These are phyloP conservation scores for Dissostichus mawsoni DNA, from an alignment of 2,113 vertebrate genomes.

Conservation along the genomic window DNA sequence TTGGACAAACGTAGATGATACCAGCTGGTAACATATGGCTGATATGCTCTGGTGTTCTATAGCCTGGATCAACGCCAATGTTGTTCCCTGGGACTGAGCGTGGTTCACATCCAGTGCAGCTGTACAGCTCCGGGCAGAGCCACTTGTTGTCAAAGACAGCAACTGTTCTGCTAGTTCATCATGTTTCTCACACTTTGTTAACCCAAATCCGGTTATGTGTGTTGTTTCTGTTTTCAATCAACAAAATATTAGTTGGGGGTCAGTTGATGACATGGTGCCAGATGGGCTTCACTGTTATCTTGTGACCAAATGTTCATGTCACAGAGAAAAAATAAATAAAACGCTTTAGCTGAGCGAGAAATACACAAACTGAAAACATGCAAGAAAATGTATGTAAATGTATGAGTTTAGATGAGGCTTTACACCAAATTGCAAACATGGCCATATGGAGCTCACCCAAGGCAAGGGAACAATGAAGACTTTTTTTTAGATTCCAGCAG, in stretches of 20 bases:
- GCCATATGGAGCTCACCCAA: not conserved
- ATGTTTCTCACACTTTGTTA: constrained; percentile 13
- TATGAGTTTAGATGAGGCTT: not conserved
- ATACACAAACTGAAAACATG: no score
- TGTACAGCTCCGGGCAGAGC: constrained; percentile 26
- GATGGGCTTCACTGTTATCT: not conserved
- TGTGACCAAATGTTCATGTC: not conserved
- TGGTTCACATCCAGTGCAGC: constrained; percentile 58
- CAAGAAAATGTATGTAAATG: no score
- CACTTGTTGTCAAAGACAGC: constrained; percentile 32
- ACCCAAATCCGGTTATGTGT: not conserved
- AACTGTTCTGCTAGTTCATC: constrained; percentile 39
- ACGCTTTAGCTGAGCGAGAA: no score
- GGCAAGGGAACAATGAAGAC: not conserved
- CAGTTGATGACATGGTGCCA: not conserved
- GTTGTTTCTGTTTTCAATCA: not conserved
- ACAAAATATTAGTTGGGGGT: not conserved
- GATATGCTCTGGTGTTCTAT: constrained; percentile 42
- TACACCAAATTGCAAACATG: not conserved
- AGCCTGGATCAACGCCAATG: constrained; percentile 50
- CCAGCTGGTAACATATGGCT: constrained; percentile 49
- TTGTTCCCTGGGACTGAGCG: constrained; percentile 52
- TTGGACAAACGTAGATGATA: constrained; percentile 41
- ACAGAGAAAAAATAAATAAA: not conserved
- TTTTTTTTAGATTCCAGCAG: no score